Evolutionary conservation across 64 coral and sea anemone species (phyloP).

Genomic region (Dendrophyllia cribrosa): DNA sequence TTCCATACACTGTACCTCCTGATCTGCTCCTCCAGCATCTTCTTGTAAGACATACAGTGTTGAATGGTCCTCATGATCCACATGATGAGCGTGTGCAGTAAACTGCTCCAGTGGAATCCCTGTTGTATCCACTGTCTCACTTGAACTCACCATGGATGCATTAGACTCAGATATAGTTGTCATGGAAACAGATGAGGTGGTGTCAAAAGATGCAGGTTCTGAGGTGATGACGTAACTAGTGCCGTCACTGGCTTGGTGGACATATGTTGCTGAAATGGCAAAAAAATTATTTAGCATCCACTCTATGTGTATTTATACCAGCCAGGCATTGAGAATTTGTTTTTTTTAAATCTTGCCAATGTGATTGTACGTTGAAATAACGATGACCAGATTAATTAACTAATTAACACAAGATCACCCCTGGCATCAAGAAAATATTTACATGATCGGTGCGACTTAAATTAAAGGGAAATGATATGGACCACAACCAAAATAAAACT

Average conservation of each 20-base stretch:
- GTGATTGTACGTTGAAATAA: too few relatives aligned
- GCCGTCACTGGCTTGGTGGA: constrained; percentile 93
- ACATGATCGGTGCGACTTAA: too few relatives aligned
- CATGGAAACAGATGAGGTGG: constrained; percentile 80
- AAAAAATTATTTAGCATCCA: not conserved
- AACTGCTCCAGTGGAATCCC: constrained; percentile 81
- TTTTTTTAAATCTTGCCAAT: too few relatives aligned
- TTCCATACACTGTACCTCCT: constrained; percentile 28
- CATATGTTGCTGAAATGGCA: constrained; percentile 77
- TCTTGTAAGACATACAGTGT: constrained; percentile 89
- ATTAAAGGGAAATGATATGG: too few relatives aligned
- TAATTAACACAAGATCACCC: too few relatives aligned
- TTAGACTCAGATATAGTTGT: constrained; percentile 87
- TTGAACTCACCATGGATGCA: constrained; percentile 74
- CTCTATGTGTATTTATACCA: not conserved
- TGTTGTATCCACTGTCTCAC: constrained; percentile 78
- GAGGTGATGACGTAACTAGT: constrained; percentile 96
- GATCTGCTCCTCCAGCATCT: constrained; percentile 68
- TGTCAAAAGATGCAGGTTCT: constrained; percentile 75
- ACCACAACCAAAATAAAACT: too few relatives aligned
- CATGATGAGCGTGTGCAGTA: constrained; percentile 73
- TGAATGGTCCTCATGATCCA: constrained; percentile 77
- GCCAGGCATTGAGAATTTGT: too few relatives aligned
- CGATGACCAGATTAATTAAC: too few relatives aligned
- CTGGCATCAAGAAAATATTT: too few relatives aligned